Conservation (phyloP, 2,113 vertebrate species). For the Pleuronectes platessa region DNA sequence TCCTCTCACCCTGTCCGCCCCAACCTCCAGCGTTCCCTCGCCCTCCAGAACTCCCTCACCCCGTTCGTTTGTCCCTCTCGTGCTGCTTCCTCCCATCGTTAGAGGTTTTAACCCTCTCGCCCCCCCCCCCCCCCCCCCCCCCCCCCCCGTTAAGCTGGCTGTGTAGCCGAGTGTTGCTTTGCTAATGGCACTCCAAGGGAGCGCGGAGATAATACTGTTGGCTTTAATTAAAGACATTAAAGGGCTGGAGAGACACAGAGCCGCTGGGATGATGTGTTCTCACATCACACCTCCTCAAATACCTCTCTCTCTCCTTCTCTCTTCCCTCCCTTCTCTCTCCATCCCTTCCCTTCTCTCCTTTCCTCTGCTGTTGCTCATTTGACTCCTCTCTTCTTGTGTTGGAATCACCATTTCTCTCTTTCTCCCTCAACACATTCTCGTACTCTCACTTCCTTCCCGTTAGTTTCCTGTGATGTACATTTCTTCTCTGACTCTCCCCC, state of each 20-base stretch:
- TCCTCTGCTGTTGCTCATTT: slow-evolving; percentile 28
- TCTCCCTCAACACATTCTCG: not conserved
- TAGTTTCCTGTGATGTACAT: slow-evolving; percentile 17
- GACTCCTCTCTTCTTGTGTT: slow-evolving; percentile 26
- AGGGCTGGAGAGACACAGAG: slow-evolving; percentile 68
- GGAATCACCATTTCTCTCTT: slow-evolving; percentile 3
- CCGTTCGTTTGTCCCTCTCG: slow-evolving; percentile 12
- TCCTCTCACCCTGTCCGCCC: slow-evolving; percentile 25
- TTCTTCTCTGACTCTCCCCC: not conserved
- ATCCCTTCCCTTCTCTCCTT: slow-evolving; percentile 15
- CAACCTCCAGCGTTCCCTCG: slow-evolving; percentile 40
- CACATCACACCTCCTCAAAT: slow-evolving; percentile 69
- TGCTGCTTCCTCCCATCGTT: slow-evolving; percentile 46
- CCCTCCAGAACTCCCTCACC: slow-evolving; percentile 20
- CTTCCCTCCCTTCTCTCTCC: slow-evolving; percentile 1
- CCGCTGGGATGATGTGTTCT: slow-evolving; percentile 65
- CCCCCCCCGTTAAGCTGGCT: slow-evolving; percentile 46
- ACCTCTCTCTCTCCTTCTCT: slow-evolving; percentile 20
- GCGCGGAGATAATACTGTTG: slow-evolving; percentile 70
- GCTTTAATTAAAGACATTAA: slow-evolving; percentile 83
- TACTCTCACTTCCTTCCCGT: slow-evolving; percentile 10
- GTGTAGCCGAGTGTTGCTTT: slow-evolving; percentile 54
- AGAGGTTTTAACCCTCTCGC: slow-evolving; percentile 31
- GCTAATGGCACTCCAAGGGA: slow-evolving; percentile 72
- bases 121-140: not conserved